These are phyloP conservation scores for Ochlodes sylvanus DNA, from an alignment of 2,888 invertebrate species.

Conservation along the genomic window DNA sequence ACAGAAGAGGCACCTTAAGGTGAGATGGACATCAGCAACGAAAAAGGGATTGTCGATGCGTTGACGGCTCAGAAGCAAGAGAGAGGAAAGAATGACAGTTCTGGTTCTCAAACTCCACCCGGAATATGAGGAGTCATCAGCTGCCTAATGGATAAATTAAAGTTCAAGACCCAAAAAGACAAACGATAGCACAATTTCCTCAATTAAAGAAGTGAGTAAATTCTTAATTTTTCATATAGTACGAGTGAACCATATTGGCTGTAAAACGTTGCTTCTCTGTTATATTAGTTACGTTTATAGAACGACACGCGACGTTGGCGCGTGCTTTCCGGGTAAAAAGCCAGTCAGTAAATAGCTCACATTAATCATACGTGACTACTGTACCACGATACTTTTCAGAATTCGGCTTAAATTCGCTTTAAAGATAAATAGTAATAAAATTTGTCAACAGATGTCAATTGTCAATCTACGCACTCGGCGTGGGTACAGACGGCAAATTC, in stretches of 20 bases:
- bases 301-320: slow-evolving; percentile 8
- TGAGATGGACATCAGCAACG: no score
- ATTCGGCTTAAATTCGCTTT: slow-evolving; percentile 12
- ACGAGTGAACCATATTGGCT: neutral
- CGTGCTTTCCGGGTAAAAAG: slow-evolving; percentile 24
- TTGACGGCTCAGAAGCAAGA: no score
- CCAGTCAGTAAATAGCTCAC: slow-evolving; percentile 14
- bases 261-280: neutral
- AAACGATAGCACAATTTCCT: neutral
- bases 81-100: no score
- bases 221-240: neutral
- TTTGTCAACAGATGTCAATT: no score
- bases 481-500: no score
- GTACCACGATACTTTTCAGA: slow-evolving; percentile 11
- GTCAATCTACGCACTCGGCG: no score
- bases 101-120: no score
- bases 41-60: no score
- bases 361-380: slow-evolving; percentile 17
- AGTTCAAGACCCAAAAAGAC: no score
- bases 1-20: no score
- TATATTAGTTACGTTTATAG: slow-evolving; percentile 10
- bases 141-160: no score
- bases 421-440: neutral
- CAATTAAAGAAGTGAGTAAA: neutral
- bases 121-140: no score